Percentiles rank a stretch among this genome's conserved stretches.
Conservation (phyloP, 2,888 invertebrate species). For the Podotricha telesiphe region DNA sequence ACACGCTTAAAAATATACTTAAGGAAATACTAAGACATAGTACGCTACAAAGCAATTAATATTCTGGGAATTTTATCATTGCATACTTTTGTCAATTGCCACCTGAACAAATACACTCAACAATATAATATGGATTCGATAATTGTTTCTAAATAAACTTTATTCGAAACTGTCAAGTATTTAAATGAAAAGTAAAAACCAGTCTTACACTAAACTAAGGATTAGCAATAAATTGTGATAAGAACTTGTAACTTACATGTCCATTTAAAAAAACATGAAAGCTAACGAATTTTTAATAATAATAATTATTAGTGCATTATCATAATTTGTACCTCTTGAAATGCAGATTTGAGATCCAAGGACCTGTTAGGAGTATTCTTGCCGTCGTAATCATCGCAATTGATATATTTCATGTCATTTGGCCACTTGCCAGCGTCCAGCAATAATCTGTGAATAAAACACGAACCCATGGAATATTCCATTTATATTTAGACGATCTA, state of each 20-base stretch:
- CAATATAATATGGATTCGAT: background rate
- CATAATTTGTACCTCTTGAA: constrained; percentile 55
- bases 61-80: background rate
- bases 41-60: background rate
- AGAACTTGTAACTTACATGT: background rate
- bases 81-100: background rate
- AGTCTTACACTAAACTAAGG: background rate
- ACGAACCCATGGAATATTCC: constrained; percentile 72
- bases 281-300: background rate
- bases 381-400: constrained; percentile 91
- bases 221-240: constrained; percentile 5
- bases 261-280: constrained; percentile 2
- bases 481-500: constrained; percentile 70
- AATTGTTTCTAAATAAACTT: background rate
- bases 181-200: no score
- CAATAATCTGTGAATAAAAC: constrained; percentile 85
- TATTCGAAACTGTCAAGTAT: background rate
- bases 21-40: no score
- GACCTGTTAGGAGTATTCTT: constrained; percentile 89
- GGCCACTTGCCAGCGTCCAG: constrained; percentile 89
- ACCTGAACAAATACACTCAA: background rate
- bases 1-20: no score
- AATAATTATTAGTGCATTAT: background rate
- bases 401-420: constrained; percentile 87
- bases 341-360: constrained; percentile 87